Evolutionary conservation across 1,140 invertebrate genomes (phyloP), one percentile per base, ranked within the genome.

Genomic region (Cylas formicarius): DNA sequence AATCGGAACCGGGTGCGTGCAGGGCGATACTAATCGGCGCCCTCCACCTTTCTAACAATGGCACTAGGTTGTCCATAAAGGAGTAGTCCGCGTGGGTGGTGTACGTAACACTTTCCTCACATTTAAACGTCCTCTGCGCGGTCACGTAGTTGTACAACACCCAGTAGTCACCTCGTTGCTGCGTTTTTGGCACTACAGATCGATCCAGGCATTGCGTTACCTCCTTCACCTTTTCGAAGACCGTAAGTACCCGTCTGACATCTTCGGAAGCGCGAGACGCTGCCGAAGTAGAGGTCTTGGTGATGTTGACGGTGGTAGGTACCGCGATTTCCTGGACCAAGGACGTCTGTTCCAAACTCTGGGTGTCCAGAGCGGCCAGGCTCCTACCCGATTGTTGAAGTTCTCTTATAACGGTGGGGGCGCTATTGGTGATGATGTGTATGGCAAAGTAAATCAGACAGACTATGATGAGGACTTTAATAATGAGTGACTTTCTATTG

Each of bases 1-100:
- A 76, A 60, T 85, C 82, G 0, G 72, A 71, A 16, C 84, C 83
- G 0, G 84, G 84, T 6, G 82, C 80, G 67, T 86, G 84, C 44
- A 88, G 72, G 2, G 82, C 80, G 24, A 88, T 65, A 58, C 82
- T 85, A 7, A 88, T 69, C 0, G 84, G 84, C 9, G 72, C 75
- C 59, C 71, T 71, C 78, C 78, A 81, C 57, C 76, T 69, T 58
- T 89, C 79, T 50, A 90, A 67, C 52, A 94, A 68, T 22, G 86
- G 86, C 59, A 82, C 77, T 34, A 92, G 70, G 68, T 95, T 93
- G 62, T 92, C 86, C 53, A 94, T 73, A 68, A 91, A 92, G 36
- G 89, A 90, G 62, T 81, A 90, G 58, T 90, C 88, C 2, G 85
- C 88, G 63, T 94, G 90, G 6, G 90, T 94, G 1, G 90, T 92